phyloP scores from a whole-genome alignment of 53 echinoderm and acorn worm species.

The Arbacia lixula region DNA sequence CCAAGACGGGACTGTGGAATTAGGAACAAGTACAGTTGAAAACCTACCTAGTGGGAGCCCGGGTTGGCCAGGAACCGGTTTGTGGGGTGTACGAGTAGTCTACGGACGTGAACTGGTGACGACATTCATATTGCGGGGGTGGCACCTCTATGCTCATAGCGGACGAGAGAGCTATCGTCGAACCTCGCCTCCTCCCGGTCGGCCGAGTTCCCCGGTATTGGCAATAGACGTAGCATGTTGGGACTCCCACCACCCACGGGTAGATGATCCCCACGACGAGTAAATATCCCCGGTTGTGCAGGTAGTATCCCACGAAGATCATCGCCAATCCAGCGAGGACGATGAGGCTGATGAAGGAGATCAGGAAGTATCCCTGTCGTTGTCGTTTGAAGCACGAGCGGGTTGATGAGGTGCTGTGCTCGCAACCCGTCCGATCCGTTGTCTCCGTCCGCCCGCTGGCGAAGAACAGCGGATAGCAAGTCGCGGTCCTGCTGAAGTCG shows the following conservation, averaged over 20 bases:
- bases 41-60: not conserved
- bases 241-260: constrained; percentile 51
- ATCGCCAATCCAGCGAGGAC: constrained; percentile 52
- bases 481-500: constrained; percentile 36
- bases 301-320: constrained; percentile 54
- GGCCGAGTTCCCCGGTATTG: constrained; percentile 48
- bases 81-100: constrained; percentile 28
- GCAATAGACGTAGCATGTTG: constrained; percentile 52
- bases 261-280: constrained; percentile 45
- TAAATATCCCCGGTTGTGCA: constrained; percentile 52
- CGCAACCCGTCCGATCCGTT: not conserved
- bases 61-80: not conserved
- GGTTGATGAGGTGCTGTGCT: not conserved
- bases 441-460: constrained; percentile 43
- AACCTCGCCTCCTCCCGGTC: constrained; percentile 27
- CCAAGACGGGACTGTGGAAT: not conserved
- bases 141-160: constrained; percentile 53
- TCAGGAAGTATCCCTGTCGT: constrained; percentile 45
- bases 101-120: constrained; percentile 48
- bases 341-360: constrained; percentile 50
- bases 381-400: constrained; percentile 41
- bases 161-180: constrained; percentile 45
- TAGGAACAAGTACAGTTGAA: not conserved
- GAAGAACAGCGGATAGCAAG: constrained; percentile 55
- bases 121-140: constrained; percentile 51